These are phyloP conservation scores for Acropora tenuis DNA, from an alignment of 64 coral and sea anemone genomes.

Conservation along the genomic window DNA sequence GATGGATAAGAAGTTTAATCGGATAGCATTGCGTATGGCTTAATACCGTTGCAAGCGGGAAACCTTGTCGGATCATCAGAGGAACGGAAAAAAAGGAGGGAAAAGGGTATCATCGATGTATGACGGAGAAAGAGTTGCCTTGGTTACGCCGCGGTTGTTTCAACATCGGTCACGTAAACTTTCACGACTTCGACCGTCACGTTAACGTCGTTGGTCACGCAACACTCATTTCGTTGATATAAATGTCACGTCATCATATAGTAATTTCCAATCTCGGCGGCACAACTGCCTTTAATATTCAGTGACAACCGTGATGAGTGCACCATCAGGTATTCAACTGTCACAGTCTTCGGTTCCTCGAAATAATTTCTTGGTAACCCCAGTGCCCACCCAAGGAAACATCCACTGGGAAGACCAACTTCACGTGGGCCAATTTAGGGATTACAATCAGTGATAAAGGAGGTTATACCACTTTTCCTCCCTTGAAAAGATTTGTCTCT, in stretches of 20 bases:
- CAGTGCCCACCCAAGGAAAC: no score
- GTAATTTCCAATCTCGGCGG: not conserved
- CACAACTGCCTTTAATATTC: not conserved
- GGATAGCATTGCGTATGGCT: not conserved
- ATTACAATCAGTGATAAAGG: not conserved
- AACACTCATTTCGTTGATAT: not conserved
- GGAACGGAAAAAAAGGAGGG: no score
- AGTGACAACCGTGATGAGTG: not conserved
- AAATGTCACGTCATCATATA: no score
- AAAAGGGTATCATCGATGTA: not conserved
- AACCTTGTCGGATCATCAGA: no score
- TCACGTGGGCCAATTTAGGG: not conserved
- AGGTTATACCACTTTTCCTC: slow-evolving; percentile 1
- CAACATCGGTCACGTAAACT: not conserved
- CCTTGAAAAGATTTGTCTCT: not conserved
- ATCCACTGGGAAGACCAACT: not conserved
- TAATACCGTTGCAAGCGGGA: no score
- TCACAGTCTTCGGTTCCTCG: not conserved
- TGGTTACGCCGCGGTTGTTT: not conserved
- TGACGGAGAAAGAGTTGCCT: not conserved
- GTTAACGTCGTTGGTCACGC: not conserved
- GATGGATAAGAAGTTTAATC: not conserved
- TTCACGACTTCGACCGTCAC: not conserved
- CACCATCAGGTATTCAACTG: not conserved
- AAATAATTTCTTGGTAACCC: not conserved